phyloP scores from a whole-genome alignment of 2,888 invertebrate genomes.

The Eurytoma adleriae region DNA sequence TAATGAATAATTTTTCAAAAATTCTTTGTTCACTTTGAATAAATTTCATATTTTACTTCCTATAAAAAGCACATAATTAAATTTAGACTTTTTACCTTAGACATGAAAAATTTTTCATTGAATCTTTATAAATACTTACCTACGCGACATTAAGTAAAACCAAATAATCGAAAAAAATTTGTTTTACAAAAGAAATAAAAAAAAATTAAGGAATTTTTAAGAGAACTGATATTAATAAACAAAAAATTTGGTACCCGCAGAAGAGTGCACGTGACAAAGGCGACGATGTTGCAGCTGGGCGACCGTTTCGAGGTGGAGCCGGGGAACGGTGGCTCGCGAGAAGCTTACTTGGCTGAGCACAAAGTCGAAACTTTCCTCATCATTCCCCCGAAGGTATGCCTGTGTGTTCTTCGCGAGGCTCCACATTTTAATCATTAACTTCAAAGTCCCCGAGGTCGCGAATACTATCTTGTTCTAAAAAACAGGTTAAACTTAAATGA shows the following conservation, averaged over 20 bases:
- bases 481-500: neutral
- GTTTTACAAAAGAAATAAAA: too few relatives aligned
- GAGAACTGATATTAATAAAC: neutral
- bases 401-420: neutral
- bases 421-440: neutral
- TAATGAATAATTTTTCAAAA: too few relatives aligned
- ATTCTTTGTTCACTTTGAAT: too few relatives aligned
- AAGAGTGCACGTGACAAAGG: constrained; percentile 91
- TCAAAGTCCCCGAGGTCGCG: neutral
- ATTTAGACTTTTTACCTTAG: too few relatives aligned
- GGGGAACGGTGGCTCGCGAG: constrained; percentile 88
- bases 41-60: too few relatives aligned
- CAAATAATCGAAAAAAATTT: too few relatives aligned
- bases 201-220: neutral
- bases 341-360: constrained; percentile 90
- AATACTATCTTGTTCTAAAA: neutral
- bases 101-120: too few relatives aligned
- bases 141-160: too few relatives aligned
- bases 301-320: constrained; percentile 91
- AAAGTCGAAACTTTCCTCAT: constrained; percentile 93
- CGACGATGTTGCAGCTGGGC: constrained; percentile 88
- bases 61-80: too few relatives aligned
- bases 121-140: too few relatives aligned
- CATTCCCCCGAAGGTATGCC: constrained; percentile 85
- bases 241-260: constrained; percentile 77